Evolutionary conservation across 2,888 invertebrate genomes (phyloP).

Genomic region (Tridacna gigas): DNA sequence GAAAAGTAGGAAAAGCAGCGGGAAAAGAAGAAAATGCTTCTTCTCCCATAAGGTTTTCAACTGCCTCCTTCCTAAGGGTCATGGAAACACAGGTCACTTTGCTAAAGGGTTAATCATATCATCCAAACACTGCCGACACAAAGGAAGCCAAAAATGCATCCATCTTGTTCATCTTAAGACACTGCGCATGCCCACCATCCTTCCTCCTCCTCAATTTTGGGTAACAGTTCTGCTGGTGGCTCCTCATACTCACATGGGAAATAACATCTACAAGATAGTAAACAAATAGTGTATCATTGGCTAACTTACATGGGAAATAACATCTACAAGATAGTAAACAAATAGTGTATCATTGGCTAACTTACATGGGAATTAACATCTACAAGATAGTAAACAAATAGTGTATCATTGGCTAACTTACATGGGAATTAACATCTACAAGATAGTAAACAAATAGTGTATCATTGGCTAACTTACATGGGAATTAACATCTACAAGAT

Average conservation of each 20-base stretch:
- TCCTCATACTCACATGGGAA: conserved; percentile 70
- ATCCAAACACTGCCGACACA: too few relatives aligned
- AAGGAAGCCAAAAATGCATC: too few relatives aligned
- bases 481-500: conserved; percentile 68
- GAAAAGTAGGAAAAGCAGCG: too few relatives aligned
- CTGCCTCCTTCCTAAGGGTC: too few relatives aligned
- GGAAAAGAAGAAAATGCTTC: background rate
- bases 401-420: conserved; percentile 51
- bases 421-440: conserved; percentile 71
- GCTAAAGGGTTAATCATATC: too few relatives aligned
- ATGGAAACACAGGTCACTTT: too few relatives aligned
- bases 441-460: too few relatives aligned
- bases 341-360: conserved; percentile 26
- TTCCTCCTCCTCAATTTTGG: conserved; percentile 57
- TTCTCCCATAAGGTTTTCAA: background rate
- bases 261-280: conserved; percentile 60
- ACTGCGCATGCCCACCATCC: conserved; percentile 60
- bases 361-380: conserved; percentile 70
- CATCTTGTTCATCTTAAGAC: conserved; percentile 32
- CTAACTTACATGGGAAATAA: conserved; percentile 70
- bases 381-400: conserved; percentile 19
- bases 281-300: too few relatives aligned
- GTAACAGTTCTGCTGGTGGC: conserved; percentile 65
- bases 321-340: conserved; percentile 48
- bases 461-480: conserved; percentile 64